phyloP scores from a whole-genome alignment of 2,113 vertebrate genomes.

The Cichladusa arquata region DNA sequence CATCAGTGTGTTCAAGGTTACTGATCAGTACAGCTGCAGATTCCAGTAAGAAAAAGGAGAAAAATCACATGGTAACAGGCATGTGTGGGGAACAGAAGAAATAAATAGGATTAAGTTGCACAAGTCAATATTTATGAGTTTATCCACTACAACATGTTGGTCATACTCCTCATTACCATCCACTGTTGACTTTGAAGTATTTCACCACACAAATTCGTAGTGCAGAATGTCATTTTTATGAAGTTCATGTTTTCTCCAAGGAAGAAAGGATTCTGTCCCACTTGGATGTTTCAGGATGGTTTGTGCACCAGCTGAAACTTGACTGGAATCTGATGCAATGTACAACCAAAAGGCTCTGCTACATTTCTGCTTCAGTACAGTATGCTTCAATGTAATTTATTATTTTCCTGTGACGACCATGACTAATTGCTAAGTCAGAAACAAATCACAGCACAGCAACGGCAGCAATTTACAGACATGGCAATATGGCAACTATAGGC shows the following conservation, averaged over 20 bases:
- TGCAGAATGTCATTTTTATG: not conserved
- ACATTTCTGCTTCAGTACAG: not conserved
- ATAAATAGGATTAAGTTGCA: not conserved
- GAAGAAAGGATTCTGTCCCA: not conserved
- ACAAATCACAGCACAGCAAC: not conserved
- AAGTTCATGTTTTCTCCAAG: not conserved
- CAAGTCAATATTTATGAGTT: not conserved
- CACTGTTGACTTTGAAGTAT: not conserved
- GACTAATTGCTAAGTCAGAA: slow-evolving; percentile 13
- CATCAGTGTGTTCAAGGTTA: not conserved
- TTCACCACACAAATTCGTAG: not conserved
- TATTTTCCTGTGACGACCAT: not conserved
- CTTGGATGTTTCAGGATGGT: not conserved
- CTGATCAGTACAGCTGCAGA: not conserved
- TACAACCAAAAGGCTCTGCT: not conserved
- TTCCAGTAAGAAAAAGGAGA: not conserved
- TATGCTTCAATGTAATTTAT: not conserved
- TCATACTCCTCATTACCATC: not conserved
- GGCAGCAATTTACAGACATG: not conserved
- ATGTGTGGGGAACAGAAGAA: not conserved
- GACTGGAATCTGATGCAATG: not conserved
- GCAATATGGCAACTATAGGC: not conserved
- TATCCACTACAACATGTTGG: not conserved
- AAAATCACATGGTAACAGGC: not conserved
- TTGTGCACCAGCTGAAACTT: not conserved